A percentile compares a stretch with the other conserved stretches of the same genome.
These are phyloP conservation scores for Leptodactylus fuscus DNA, from an alignment of 2,113 vertebrate genomes.

Conservation along the genomic window DNA sequence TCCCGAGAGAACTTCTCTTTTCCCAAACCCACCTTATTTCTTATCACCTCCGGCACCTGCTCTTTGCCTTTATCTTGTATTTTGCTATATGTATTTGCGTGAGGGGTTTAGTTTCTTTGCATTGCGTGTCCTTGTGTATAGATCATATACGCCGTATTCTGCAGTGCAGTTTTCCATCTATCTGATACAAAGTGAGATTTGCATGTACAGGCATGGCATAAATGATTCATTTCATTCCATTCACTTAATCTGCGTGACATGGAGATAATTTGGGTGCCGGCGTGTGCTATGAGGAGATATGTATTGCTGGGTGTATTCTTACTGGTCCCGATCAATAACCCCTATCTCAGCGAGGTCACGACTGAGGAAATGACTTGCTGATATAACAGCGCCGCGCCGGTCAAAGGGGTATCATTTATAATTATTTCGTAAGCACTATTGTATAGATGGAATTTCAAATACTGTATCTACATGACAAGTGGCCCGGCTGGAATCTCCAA, in stretches of 20 bases:
- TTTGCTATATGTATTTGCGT: too few species aligned
- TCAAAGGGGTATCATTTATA: background rate
- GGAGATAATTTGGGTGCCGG: constrained; percentile 35
- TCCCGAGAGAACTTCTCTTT: too few species aligned
- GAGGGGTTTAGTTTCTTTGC: background rate
- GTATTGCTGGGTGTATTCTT: constrained; percentile 1
- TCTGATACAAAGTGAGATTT: constrained; percentile 51
- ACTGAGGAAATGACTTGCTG: constrained; percentile 26
- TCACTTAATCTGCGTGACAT: constrained; percentile 50
- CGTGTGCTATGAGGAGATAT: constrained; percentile 34
- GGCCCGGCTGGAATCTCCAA: background rate
- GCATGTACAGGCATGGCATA: constrained; percentile 46
- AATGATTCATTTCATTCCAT: constrained; percentile 56
- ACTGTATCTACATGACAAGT: background rate
- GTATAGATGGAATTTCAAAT: background rate
- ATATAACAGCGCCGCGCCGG: background rate
- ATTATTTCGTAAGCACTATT: background rate
- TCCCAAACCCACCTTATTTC: too few species aligned
- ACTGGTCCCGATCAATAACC: constrained; percentile 33
- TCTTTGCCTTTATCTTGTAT: too few species aligned
- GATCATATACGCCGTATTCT: background rate
- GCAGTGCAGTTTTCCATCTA: constrained; percentile 26
- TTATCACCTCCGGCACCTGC: too few species aligned
- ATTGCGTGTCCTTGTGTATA: background rate
- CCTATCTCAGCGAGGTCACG: constrained; percentile 24